Evolutionary conservation across 2,797 vertebrate genomes (phyloP), one percentile per base, ranked within the genome.

Genomic region (Phoxinus dragarum): DNA sequence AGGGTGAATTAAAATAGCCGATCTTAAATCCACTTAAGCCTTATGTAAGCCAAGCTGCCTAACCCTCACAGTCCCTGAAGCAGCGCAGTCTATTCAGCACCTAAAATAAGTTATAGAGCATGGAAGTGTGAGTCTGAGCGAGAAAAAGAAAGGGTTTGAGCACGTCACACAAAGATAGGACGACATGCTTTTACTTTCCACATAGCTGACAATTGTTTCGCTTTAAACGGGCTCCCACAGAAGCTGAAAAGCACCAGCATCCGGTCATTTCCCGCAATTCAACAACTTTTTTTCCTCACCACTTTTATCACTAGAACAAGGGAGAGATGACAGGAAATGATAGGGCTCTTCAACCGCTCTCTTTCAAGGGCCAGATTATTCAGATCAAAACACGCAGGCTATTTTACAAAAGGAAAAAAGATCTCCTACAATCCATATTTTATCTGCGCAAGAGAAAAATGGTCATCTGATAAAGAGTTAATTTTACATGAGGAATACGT

Each of bases 1-100:
- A 27, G 84, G 88, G 90, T 49, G 71, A 86, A 91, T 89, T 82
- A 90, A 93, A 93, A 94, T 93, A 94, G 93, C 89, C 80, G 73
- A 80, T 91, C 84, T 93, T 72, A 92, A 93, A 92, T 92, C 92
- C 91, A 93, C 88, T 94, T 93, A 92, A 94, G 90, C 94, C 90
- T 90, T 86, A 77, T 90, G 87, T 91, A 94, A 94, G 93, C 90
- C 90, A 82, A 88, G 88, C 90, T 86, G 90, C 84, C 74, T 81
- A 66, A 54, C 66, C 31, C 79, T 78, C 66, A 59, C 34, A 82
- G 72, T 36, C 68, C 92, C 89, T 79, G 88, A 88, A 90, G 47
- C 69, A 67, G 64, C 7, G 9, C 47, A 59, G 36, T 89, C 84
- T 82, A 49, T 44, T 47, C 42, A 81, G 23, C 34, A 77, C n/a